Percentiles rank a stretch among this genome's conserved stretches.
These are phyloP conservation scores for Corella eumyota DNA, from an alignment of 23 tunicate genomes.

Conservation along the genomic window DNA sequence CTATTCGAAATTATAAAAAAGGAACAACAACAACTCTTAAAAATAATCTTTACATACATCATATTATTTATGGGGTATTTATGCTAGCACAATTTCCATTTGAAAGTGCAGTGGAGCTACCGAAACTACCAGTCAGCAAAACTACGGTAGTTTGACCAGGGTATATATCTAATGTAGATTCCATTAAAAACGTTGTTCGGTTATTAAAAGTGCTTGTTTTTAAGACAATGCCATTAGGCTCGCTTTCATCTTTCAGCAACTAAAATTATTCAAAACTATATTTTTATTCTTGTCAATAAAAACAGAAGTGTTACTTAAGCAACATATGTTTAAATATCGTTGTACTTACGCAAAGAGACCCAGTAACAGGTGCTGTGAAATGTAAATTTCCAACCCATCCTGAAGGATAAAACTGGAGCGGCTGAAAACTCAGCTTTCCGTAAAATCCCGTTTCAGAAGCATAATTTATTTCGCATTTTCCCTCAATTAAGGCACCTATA, in stretches of 20 bases:
- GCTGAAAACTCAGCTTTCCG: constrained; percentile 3
- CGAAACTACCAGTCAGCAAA: neutral
- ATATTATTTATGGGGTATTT: too few relatives aligned
- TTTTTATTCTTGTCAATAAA: too few relatives aligned
- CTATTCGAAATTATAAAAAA: too few relatives aligned
- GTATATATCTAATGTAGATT: neutral
- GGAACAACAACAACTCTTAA: too few relatives aligned
- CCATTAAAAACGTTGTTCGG: neutral
- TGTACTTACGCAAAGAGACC: constrained; percentile 14
- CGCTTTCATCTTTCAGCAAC: neutral
- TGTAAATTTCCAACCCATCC: constrained; percentile 9
- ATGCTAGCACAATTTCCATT: too few relatives aligned
- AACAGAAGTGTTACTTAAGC: too few relatives aligned
- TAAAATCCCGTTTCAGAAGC: constrained; percentile 9
- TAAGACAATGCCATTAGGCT: neutral
- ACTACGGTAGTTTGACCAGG: neutral
- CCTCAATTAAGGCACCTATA: too few relatives aligned
- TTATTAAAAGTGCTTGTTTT: neutral
- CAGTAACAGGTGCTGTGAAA: constrained; percentile 1
- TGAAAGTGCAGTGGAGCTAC: constrained; percentile 1
- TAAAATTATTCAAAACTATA: too few relatives aligned
- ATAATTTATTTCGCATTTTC: constrained; percentile 4
- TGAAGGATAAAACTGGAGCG: neutral
- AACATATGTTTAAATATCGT: too few relatives aligned
- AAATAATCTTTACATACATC: too few relatives aligned